Evolutionary conservation across 2,797 vertebrate species (phyloP).

Genomic region (Gymnoscopelus braueri): DNA sequence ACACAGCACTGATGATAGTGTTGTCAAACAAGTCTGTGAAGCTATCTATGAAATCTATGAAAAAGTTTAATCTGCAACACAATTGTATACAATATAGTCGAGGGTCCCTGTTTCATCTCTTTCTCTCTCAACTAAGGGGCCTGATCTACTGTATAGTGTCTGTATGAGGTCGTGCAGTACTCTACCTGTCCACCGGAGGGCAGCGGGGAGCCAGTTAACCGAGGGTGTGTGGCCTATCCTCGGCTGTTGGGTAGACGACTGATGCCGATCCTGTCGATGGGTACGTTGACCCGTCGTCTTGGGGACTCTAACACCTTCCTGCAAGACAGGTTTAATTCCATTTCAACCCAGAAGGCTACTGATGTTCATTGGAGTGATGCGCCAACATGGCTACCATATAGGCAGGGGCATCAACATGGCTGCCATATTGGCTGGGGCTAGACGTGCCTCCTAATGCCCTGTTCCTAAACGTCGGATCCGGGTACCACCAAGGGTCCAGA

Average conservation of each 20-base stretch:
- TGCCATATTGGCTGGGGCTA: too few species aligned
- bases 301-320: conserved; percentile 85
- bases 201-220: rapidly evolving
- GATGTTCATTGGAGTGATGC: too few species aligned
- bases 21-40: too few species aligned
- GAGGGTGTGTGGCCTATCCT: conserved; percentile 73
- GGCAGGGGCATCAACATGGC: too few species aligned
- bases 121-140: background rate
- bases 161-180: background rate
- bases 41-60: background rate
- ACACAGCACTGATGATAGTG: too few species aligned
- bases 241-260: conserved; percentile 82
- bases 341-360: too few species aligned
- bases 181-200: conserved; percentile 53
- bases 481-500: too few species aligned
- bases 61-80: background rate
- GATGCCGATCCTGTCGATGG: conserved; percentile 89
- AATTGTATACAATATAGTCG: background rate
- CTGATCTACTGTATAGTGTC: background rate
- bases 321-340: conserved; percentile 2
- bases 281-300: conserved; percentile 81
- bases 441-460: too few species aligned
- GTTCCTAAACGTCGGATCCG: too few species aligned
- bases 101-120: background rate
- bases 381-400: too few species aligned